phyloP scores from a whole-genome alignment of 2,113 vertebrate genomes.

The Menura novaehollandiae region DNA sequence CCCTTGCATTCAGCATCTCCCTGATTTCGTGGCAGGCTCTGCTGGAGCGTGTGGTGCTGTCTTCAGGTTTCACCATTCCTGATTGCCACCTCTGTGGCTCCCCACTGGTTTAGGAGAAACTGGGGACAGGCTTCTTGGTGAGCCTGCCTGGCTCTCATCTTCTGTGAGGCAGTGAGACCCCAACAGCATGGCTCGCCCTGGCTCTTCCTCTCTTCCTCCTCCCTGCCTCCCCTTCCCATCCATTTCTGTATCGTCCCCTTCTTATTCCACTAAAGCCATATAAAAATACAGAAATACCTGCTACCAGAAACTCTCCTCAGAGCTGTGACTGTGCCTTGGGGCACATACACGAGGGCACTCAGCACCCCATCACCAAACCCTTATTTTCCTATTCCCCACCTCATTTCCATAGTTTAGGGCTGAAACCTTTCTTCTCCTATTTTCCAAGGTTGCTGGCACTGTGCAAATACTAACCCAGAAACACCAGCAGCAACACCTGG shows the following conservation, averaged over 20 bases:
- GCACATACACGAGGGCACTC: rapidly evolving
- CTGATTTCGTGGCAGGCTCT: not conserved
- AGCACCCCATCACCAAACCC: not conserved
- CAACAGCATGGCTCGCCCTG: not conserved
- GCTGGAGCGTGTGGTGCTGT: rapidly evolving
- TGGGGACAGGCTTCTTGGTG: rapidly evolving
- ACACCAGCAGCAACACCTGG: not conserved
- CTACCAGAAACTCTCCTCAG: not conserved
- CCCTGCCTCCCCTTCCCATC: not conserved
- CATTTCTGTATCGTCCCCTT: not conserved
- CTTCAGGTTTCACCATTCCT: not conserved
- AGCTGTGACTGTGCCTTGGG: not conserved
- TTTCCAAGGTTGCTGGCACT: not conserved
- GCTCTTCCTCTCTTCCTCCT: not conserved
- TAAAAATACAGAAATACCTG: not conserved
- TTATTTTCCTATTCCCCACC: not conserved
- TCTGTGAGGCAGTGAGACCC: not conserved
- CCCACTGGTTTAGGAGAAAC: not conserved
- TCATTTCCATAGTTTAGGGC: not conserved
- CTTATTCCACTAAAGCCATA: not conserved
- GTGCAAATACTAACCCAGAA: not conserved
- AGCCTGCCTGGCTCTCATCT: not conserved
- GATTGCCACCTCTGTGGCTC: not conserved
- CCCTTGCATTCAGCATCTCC: not conserved
- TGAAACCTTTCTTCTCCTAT: not conserved